phyloP scores from a whole-genome alignment of 53 echinoderm and acorn worm genomes.

The Echinometra lucunter region DNA sequence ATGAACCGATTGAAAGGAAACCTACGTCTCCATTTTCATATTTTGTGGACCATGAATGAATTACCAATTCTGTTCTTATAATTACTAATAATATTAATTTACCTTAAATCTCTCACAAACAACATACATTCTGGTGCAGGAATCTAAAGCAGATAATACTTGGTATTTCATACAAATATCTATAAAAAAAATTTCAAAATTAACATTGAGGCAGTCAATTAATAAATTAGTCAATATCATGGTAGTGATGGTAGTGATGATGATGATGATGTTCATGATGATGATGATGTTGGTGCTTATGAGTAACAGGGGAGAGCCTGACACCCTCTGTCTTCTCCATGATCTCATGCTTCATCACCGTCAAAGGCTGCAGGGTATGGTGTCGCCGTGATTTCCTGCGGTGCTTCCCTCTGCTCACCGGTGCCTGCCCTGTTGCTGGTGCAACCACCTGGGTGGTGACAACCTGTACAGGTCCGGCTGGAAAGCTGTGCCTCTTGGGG shows the following conservation, averaged over 20 bases:
- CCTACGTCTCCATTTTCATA: neutral
- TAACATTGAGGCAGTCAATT: neutral
- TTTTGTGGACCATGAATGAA: no score
- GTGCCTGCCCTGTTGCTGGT: constrained; percentile 44
- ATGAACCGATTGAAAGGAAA: neutral
- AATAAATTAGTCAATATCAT: constrained; percentile 70
- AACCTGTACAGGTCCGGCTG: constrained; percentile 22
- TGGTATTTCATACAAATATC: neutral
- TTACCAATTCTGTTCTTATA: neutral
- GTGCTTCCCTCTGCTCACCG: constrained; percentile 68
- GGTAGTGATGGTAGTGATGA: constrained; percentile 93
- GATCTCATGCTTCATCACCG: constrained; percentile 92
- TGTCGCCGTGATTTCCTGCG: constrained; percentile 62
- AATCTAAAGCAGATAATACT: neutral
- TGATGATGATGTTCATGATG: constrained; percentile 97
- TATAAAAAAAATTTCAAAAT: neutral
- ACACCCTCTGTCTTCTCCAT: constrained; percentile 77
- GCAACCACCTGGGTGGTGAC: constrained; percentile 51
- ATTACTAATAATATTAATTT: neutral
- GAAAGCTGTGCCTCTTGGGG: constrained; percentile 70
- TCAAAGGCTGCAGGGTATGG: constrained; percentile 86
- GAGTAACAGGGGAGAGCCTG: constrained; percentile 53
- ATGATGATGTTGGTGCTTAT: constrained; percentile 83
- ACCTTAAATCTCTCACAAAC: neutral
- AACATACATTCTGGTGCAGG: neutral